Base-by-base conservation (phyloP, 1,140 invertebrate genomes). In the Vanessa tameamea region DNA sequence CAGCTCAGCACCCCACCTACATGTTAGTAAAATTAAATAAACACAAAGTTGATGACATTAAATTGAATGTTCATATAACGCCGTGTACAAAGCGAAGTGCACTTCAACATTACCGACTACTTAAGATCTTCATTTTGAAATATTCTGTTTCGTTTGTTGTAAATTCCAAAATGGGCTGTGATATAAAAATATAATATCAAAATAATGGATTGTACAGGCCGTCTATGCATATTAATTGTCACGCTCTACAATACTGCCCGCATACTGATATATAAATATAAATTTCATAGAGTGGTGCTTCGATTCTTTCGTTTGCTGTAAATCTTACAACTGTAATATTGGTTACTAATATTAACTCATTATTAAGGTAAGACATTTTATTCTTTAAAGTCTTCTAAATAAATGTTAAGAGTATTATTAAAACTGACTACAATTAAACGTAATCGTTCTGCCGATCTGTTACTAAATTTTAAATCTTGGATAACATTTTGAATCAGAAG, bases 151-250 rank as follows among this genome's bases (percentile, higher is more conserved):
- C 89, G 89, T 91, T 85, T 91, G 89, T 91, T 92, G 85, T 92
- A 94, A 94, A 94, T 95, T 95, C 94, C 94, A 95, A 95, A 76
- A 94, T 94, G 94, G 94, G 94, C 94, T 95, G 94, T 95, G 94
- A 95, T 94, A 94, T 94, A 94, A 94, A 93, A 93, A 81, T 91
- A 90, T 87, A 87, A 94, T 89, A 90, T 95, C 94, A 94, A 93
- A 94, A 93, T 94, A 94, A 87, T 93, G 92, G 92, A 94, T 92
- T 95, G 94, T 95, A 95, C 94, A 94, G 94, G 93, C 94, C 94
- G 93, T 94, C 86, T 94, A 92, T 86, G 82, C 87, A 82, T 87
- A 80, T 78, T 84, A 79, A 83, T 79, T 85, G 80, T 90, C 76
- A 78, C 82, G 87, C 87, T 91, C 88, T 83, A 64, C 72, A 68